Conservation (phyloP, 2,113 vertebrate genomes). For the Brachypteracias leptosomus region DNA sequence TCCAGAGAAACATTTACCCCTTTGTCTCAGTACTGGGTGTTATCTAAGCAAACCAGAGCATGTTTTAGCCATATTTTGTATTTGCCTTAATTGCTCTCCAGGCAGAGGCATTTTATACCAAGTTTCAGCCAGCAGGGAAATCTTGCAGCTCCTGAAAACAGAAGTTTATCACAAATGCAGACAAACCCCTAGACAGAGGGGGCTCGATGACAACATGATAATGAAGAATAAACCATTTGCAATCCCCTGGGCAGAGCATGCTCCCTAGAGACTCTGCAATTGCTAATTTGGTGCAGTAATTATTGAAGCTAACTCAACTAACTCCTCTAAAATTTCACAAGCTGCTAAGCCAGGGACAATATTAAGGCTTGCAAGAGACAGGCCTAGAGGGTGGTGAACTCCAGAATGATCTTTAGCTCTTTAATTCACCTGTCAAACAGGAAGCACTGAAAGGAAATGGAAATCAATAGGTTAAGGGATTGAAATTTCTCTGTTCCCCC, state of each 20-base stretch:
- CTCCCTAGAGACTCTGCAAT: not conserved
- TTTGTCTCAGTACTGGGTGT: not conserved
- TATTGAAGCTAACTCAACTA: constrained; percentile 30
- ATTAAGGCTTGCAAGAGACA: constrained; percentile 17
- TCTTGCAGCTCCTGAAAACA: constrained; percentile 11
- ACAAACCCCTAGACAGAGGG: not conserved
- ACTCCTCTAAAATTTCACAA: constrained; percentile 28
- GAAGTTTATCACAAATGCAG: constrained; percentile 20
- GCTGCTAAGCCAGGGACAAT: constrained; percentile 28
- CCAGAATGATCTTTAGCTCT: constrained; percentile 33
- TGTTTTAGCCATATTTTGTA: not conserved
- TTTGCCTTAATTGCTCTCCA: constrained; percentile 17
- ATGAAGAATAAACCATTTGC: constrained; percentile 28
- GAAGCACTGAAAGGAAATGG: constrained; percentile 26
- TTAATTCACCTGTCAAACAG: constrained; percentile 64
- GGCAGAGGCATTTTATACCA: not conserved
- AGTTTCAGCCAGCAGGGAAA: constrained; percentile 25
- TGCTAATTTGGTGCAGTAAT: constrained; percentile 54
- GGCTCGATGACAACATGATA: constrained; percentile 47
- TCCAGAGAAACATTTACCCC: not conserved
- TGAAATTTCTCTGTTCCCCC: constrained; percentile 36
- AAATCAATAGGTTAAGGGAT: constrained; percentile 61
- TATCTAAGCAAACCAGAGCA: not conserved
- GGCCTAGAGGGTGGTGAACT: constrained; percentile 13
- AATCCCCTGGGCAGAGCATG: not conserved